Evolutionary conservation across 2,888 invertebrate species (phyloP), one percentile per base, ranked within the genome.

Genomic region (Drosophila eohydei): DNA sequence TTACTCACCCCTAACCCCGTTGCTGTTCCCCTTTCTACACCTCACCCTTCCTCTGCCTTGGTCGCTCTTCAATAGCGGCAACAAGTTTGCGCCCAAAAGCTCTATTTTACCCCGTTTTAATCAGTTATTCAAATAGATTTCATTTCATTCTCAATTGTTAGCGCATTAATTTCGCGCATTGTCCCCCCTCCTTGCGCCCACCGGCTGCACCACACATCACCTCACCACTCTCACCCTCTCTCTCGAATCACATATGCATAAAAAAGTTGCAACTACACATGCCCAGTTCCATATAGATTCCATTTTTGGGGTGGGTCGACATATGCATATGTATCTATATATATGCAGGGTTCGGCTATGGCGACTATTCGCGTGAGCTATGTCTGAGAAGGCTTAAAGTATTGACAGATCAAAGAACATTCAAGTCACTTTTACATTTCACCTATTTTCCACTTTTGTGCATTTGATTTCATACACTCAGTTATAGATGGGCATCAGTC

Each of bases 41-140:
- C 34, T 2, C 4, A 14, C 34, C 14, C 34, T 36, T 28, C 3
- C 12, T 12, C n/a, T n/a, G n/a, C n/a, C 4, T 12, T 26, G 28
- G 30, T 14, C n/a, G n/a, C 46, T 30, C 28, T 26, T 51, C 21
- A 32, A 11, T 1, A n/a, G 38, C 54, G 40, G 56, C 56, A 56
- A 56, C 56, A 56, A 56, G 56, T 56, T 52, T 56, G 56, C 56
- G 14, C 21, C 32, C 43, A 21, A 56, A 56, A 43, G 56, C 56
- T 56, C 54, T 58, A 48, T 60, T 60, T 54, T 72, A 41, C 55
- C 55, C 43, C 54, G 30, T 56, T 66, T 60, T 86, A 86, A 86
- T 86, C 86, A 73, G 80, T 85, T 77, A 83, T 80, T 83, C 87
- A 86, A 86, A 86, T 86, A 86, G 80, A 81, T 80, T 85, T 74